Conservation (phyloP, 1,140 invertebrate genomes). For the Calycopis cecrops region DNA sequence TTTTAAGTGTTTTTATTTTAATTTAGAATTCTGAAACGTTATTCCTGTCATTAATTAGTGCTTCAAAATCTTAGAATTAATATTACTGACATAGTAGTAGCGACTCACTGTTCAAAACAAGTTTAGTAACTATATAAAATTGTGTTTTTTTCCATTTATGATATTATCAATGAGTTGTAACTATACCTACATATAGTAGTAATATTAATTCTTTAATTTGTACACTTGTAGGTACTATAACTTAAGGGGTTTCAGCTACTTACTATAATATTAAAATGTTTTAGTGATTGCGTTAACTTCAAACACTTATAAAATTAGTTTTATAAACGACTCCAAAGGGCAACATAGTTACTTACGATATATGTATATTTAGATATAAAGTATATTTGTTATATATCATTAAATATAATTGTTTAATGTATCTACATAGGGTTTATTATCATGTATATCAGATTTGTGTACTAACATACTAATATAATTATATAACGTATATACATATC, state of each 20-base stretch:
- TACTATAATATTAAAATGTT: background rate
- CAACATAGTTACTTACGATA: slow-evolving; percentile 23
- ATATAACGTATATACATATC: slow-evolving; percentile 4
- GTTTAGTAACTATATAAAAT: too few species aligned
- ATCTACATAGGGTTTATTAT: slow-evolving; percentile 17
- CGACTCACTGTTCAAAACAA: too few species aligned
- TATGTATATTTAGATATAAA: slow-evolving; percentile 56
- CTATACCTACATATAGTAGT: too few species aligned
- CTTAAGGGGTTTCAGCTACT: background rate
- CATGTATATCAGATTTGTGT: slow-evolving; percentile 17
- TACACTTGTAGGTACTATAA: too few species aligned
- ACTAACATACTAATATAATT: slow-evolving; percentile 13
- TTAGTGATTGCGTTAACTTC: background rate
- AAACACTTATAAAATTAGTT: background rate
- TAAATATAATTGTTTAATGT: slow-evolving; percentile 18
- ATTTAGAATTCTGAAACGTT: too few species aligned
- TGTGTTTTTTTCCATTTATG: too few species aligned
- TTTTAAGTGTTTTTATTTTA: too few species aligned
- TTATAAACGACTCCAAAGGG: background rate
- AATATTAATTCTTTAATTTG: too few species aligned
- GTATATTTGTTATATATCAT: slow-evolving; percentile 18
- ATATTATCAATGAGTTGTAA: too few species aligned
- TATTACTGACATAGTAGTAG: too few species aligned
- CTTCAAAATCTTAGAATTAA: too few species aligned
- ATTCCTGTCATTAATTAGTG: too few species aligned